A percentile compares a stretch with the other conserved stretches of the same genome.
Evolutionary conservation across 1,140 invertebrate genomes (phyloP).

Genomic region (Heliconius nattereri): DNA sequence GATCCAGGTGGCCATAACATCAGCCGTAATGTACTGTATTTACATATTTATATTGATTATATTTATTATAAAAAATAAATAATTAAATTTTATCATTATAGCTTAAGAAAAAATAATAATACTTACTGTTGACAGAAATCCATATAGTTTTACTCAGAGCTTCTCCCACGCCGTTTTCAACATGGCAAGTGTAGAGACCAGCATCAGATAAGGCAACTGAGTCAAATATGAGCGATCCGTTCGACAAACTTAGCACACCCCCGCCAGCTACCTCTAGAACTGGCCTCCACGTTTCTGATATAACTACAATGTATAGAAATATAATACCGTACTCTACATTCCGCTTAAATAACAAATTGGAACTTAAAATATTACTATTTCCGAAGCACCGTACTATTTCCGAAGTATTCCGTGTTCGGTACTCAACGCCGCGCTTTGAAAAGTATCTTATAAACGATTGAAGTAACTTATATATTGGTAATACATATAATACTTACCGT

Average conservation of each 20-base stretch:
- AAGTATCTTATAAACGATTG: too few species aligned
- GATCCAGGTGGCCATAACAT: too few species aligned
- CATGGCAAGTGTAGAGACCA: conserved; percentile 54
- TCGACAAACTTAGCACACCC: conserved; percentile 82
- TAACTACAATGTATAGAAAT: conserved; percentile 51
- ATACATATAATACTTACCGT: conserved; percentile 66
- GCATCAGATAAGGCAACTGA: conserved; percentile 86
- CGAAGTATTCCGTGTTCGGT: neutral
- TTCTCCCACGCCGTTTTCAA: conserved; percentile 92
- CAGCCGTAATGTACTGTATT: too few species aligned
- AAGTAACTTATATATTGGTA: neutral
- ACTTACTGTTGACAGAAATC: conserved; percentile 90
- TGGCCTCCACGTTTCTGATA: conserved; percentile 78
- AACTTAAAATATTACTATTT: too few species aligned
- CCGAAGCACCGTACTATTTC: neutral
- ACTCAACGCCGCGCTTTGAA: neutral
- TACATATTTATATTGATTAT: too few species aligned
- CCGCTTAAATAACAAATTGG: neutral
- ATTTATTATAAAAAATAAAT: too few species aligned
- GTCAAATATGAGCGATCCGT: conserved; percentile 87
- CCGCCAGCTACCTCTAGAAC: conserved; percentile 83
- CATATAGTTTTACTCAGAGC: conserved; percentile 90
- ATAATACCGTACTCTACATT: neutral
- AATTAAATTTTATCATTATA: neutral
- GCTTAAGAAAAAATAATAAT: neutral